Evolutionary conservation across 2,797 vertebrate genomes (phyloP).

Genomic region (Myoxocephalus aenaeus): DNA sequence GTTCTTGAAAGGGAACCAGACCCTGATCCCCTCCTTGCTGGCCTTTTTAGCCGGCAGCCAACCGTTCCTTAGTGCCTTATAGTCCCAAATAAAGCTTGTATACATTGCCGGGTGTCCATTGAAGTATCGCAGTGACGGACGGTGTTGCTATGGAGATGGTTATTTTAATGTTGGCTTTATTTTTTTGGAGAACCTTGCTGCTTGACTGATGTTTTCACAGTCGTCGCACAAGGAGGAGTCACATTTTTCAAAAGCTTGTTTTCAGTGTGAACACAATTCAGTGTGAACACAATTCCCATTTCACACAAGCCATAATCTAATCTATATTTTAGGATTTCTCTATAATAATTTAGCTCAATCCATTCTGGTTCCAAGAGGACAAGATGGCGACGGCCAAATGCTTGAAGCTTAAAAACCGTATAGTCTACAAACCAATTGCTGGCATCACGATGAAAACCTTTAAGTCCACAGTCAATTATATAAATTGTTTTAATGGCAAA

Average conservation of each 20-base stretch:
- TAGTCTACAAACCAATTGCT: background rate
- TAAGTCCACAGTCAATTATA: background rate
- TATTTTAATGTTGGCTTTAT: constrained; percentile 29
- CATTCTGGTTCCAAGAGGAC: background rate
- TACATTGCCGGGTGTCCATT: constrained; percentile 31
- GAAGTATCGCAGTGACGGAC: constrained; percentile 34
- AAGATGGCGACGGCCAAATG: no score
- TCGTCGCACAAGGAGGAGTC: constrained; percentile 9
- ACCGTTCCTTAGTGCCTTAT: background rate
- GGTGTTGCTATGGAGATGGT: constrained; percentile 46
- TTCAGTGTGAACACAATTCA: background rate
- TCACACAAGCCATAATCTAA: background rate
- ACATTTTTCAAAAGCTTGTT: background rate
- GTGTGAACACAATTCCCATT: no score
- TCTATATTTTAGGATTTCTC: no score
- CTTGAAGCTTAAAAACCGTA: background rate
- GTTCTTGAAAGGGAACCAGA: constrained; percentile 36
- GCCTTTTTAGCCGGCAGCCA: constrained; percentile 30
- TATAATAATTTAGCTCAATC: background rate
- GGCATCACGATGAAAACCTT: background rate
- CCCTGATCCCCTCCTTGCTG: constrained; percentile 17
- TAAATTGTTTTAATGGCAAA: background rate
- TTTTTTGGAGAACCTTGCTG: constrained; percentile 20
- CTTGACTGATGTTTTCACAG: constrained; percentile 24
- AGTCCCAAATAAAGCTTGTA: constrained; percentile 35